Percentiles rank a stretch among this genome's conserved stretches.
Conservation (phyloP, 2,888 invertebrate genomes). For the Notodonta dromedarius region DNA sequence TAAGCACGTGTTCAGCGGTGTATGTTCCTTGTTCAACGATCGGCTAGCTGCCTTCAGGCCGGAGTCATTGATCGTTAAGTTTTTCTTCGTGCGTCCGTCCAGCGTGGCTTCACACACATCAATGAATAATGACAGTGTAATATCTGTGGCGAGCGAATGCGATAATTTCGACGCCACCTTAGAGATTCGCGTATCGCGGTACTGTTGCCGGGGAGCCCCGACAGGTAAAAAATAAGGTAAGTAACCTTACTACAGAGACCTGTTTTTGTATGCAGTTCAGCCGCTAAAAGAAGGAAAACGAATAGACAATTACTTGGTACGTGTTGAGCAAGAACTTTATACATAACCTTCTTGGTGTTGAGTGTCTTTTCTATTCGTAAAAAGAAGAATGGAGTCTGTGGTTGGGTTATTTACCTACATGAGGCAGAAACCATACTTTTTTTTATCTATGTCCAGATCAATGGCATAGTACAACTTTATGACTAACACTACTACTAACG, state of each 20-base stretch:
- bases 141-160: slow-evolving; percentile 42
- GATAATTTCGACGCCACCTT: slow-evolving; percentile 44
- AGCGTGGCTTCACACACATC: slow-evolving; percentile 56
- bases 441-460: too few relatives aligned
- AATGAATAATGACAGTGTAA: slow-evolving; percentile 63
- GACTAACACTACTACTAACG: too few relatives aligned
- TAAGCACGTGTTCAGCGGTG: slow-evolving; percentile 31
- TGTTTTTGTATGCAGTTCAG: background rate
- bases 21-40: slow-evolving; percentile 16
- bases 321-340: too few relatives aligned
- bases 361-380: too few relatives aligned
- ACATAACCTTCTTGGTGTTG: too few relatives aligned
- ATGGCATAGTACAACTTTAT: too few relatives aligned
- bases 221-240: slow-evolving; percentile 5
- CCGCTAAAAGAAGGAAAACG: too few relatives aligned
- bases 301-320: too few relatives aligned
- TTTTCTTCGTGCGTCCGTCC: slow-evolving; percentile 55
- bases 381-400: too few relatives aligned
- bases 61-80: slow-evolving; percentile 42
- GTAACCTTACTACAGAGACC: background rate
- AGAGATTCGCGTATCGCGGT: slow-evolving; percentile 16
- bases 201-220: slow-evolving; percentile 24
- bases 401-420: too few relatives aligned
- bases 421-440: too few relatives aligned
- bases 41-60: slow-evolving; percentile 33